phyloP scores from a whole-genome alignment of 2,888 invertebrate genomes.

The Thumatha senex region DNA sequence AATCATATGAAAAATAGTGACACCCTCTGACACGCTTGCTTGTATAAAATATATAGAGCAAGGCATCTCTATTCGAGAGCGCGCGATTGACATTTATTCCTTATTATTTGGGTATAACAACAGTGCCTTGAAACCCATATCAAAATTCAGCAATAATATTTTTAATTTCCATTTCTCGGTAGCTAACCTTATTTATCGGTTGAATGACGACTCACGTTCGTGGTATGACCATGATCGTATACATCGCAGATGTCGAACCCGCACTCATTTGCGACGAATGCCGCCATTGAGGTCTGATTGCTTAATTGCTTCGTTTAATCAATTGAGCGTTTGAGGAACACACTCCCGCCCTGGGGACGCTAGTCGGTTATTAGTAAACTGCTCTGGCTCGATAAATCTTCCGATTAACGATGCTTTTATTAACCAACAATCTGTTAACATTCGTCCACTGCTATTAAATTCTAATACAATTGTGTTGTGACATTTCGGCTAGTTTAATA shows the following conservation, averaged over 20 bases:
- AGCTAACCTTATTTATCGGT: no score
- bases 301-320: constrained; percentile 83
- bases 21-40: no score
- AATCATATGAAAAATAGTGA: no score
- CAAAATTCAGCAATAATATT: no score
- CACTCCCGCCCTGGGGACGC: constrained; percentile 56
- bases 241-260: constrained; percentile 62
- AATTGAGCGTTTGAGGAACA: constrained; percentile 79
- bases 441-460: constrained; percentile 27
- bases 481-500: constrained; percentile 3
- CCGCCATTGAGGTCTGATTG: constrained; percentile 77
- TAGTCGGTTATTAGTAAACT: constrained; percentile 61
- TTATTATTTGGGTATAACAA: no score
- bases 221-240: not conserved
- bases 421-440: constrained; percentile 51
- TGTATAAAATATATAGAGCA: no score
- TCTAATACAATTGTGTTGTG: constrained; percentile 22
- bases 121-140: no score
- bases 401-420: constrained; percentile 66
- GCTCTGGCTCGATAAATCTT: constrained; percentile 72
- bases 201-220: not conserved
- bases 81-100: no score
- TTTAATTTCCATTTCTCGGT: no score
- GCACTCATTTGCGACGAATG: constrained; percentile 78
- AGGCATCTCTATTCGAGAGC: no score